Evolutionary conservation across 2,113 vertebrate species (phyloP), one percentile per base, ranked within the genome.

Genomic region (Lasiurus borealis): DNA sequence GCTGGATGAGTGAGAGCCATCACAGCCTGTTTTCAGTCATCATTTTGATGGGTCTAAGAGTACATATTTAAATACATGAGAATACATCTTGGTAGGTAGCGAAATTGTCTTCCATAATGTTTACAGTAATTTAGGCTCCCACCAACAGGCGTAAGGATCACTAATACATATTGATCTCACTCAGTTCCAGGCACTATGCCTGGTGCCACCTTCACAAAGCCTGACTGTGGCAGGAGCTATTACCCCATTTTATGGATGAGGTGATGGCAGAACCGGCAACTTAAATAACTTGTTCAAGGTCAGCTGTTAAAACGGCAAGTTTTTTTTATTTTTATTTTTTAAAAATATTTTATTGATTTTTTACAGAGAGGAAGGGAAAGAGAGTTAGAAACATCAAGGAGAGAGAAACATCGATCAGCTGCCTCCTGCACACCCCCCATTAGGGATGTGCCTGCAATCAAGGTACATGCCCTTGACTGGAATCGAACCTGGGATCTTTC

Each of bases 191-290:
- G 52, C 40, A 19, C 25, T 5, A 15, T 0, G 8, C 48, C 6
- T 5, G 36, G 48, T 5, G 16, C 31, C 46, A 16, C 15, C 18
- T 25, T 73, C 72, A 19, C 54, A 1, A 11, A 23, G 36, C 50
- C 27, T 48, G 19, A 2, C 0, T 1, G 36, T 59, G 50, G 27
- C 13, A 16, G 34, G 19, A 13, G 40, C 8, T 6, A 11, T 31
- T 23, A 8, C 5, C 36, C 29, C 50, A 1, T 12, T 34, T 66
- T 36, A 54, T 27, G 54, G 50, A 23, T 6, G 40, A 81, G 6
- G 44, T 3, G 19, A 34, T 1, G 5, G 14, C 48, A 46, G 62
- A 59, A 4, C 36, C 3, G 46, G 52, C 64, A 50, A 80, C 12
- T 21, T 50, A 52, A 44, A 62, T 18, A 13, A 80, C 31, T 80